A percentile compares a stretch with the other conserved stretches of the same genome.
Evolutionary conservation across 1,140 invertebrate species (phyloP).

Genomic region (Drosophila arawakana): DNA sequence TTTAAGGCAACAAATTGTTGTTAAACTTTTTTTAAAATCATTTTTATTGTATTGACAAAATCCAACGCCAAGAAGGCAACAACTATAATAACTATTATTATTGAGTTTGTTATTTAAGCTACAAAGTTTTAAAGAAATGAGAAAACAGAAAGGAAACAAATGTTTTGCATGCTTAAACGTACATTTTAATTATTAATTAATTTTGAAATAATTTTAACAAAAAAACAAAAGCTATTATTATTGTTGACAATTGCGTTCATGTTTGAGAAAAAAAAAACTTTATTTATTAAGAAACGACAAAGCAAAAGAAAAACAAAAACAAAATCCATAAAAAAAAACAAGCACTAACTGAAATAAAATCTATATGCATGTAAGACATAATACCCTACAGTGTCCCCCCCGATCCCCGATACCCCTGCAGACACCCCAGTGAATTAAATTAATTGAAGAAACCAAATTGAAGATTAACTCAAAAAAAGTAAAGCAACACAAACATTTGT

Average conservation of each 20-base stretch:
- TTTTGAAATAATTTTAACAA: conserved; percentile 19
- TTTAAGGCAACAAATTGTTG: conserved; percentile 34
- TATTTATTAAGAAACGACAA: conserved; percentile 59
- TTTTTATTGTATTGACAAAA: conserved; percentile 71
- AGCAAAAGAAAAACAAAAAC: conserved; percentile 39
- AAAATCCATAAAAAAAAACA: conserved; percentile 24
- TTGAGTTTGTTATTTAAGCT: conserved; percentile 23
- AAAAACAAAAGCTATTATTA: conserved; percentile 9
- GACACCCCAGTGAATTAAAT: conserved; percentile 64
- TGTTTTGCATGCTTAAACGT: conserved; percentile 46
- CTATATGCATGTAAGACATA: conserved; percentile 30
- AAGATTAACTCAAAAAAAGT: conserved; percentile 30
- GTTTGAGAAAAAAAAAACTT: conserved; percentile 24
- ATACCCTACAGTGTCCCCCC: conserved; percentile 5
- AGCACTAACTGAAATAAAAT: conserved; percentile 36
- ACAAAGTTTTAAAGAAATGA: conserved; percentile 9
- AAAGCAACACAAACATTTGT: conserved; percentile 29
- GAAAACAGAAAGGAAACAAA: conserved; percentile 1
- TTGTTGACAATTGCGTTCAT: conserved; percentile 31
- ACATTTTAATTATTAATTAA: conserved; percentile 27
- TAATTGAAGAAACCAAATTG: conserved; percentile 29
- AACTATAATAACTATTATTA: conserved; percentile 29
- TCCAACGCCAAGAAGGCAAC: conserved; percentile 40
- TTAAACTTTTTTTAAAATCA: conserved; percentile 37
- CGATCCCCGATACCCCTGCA: neutral